Percentiles rank a stretch among this genome's conserved stretches.
These are phyloP conservation scores for Epistrophella euchroma DNA, from an alignment of 2,888 invertebrate genomes.

Conservation along the genomic window DNA sequence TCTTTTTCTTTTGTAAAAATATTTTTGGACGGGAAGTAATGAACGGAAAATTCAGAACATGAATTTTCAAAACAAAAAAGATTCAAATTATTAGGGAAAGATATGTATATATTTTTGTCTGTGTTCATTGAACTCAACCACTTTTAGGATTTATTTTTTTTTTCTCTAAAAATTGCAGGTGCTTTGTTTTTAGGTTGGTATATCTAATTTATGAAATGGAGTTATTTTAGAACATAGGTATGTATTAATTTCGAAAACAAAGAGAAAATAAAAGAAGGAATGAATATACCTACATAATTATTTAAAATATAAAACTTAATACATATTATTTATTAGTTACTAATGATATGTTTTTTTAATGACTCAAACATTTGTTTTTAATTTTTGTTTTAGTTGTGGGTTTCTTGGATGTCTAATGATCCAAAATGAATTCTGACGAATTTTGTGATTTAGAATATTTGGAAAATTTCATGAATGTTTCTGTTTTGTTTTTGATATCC, in stretches of 20 bases:
- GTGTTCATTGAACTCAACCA: slow-evolving; percentile 73
- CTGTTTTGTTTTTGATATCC: background rate
- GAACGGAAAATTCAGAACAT: slow-evolving; percentile 11
- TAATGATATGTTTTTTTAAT: background rate
- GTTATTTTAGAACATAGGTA: slow-evolving; percentile 47
- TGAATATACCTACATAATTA: background rate
- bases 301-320: background rate
- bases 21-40: slow-evolving; percentile 25
- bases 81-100: background rate
- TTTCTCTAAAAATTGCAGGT: slow-evolving; percentile 46
- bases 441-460: background rate
- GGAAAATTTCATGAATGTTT: slow-evolving; percentile 21
- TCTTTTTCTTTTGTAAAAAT: slow-evolving; percentile 37
- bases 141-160: slow-evolving; percentile 59
- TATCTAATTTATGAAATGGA: background rate
- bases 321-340: background rate
- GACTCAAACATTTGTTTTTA: background rate
- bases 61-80: slow-evolving; percentile 21
- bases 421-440: background rate
- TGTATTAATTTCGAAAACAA: slow-evolving; percentile 16
- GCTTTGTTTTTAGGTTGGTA: background rate
- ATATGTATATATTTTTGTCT: slow-evolving; percentile 11
- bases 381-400: background rate
- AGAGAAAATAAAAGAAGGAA: background rate
- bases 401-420: slow-evolving; percentile 5